Conservation (phyloP, 2,113 vertebrate species). For the Paracanthobrama guichenoti region DNA sequence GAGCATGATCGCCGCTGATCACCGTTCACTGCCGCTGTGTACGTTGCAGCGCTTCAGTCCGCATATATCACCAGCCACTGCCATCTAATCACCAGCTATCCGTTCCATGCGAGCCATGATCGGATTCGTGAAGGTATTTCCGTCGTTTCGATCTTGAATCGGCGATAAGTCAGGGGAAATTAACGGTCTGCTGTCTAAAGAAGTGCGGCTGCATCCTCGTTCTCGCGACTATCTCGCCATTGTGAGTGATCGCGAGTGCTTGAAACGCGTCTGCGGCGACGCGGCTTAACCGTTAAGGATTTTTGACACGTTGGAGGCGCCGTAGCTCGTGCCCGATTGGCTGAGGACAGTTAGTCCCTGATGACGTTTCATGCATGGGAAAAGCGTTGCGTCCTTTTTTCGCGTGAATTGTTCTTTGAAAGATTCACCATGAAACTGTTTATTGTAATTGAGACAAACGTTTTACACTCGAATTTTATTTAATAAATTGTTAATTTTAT, state of each 20-base stretch:
- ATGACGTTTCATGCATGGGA: constrained; percentile 20
- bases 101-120: not conserved
- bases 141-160: not conserved
- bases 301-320: constrained; percentile 65
- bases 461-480: not conserved
- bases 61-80: constrained; percentile 55
- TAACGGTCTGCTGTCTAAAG: not conserved
- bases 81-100: constrained; percentile 31
- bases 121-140: not conserved
- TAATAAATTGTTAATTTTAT: not conserved
- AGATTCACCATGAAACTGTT: not conserved
- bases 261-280: constrained; percentile 42
- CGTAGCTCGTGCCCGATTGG: constrained; percentile 66
- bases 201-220: constrained; percentile 49
- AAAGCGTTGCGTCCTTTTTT: not conserved
- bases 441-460: no score
- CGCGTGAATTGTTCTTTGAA: not conserved
- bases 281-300: constrained; percentile 37
- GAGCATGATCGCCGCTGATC: constrained; percentile 62
- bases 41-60: constrained; percentile 74
- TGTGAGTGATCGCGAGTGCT: constrained; percentile 49
- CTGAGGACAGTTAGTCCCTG: constrained; percentile 3
- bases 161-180: not conserved
- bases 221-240: constrained; percentile 58
- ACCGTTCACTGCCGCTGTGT: constrained; percentile 64